Percentiles rank a stretch among this genome's conserved stretches.
These are phyloP conservation scores for Kryptolebias ocellatus DNA, from an alignment of 2,797 vertebrate genomes.

Conservation along the genomic window DNA sequence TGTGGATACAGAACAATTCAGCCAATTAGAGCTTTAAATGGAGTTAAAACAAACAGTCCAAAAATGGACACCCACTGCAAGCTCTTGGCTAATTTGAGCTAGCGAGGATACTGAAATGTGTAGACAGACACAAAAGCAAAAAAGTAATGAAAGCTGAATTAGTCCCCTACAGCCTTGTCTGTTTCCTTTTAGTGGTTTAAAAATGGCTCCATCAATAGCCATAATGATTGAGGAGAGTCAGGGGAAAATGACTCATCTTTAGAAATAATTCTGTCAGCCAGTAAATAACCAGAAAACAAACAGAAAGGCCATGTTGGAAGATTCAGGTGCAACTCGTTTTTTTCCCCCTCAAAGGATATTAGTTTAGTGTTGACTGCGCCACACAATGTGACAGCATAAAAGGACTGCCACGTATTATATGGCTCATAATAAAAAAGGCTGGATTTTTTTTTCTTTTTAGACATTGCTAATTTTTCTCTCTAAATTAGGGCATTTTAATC, in stretches of 20 bases:
- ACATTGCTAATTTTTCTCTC: neutral
- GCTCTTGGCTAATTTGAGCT: conserved; percentile 33
- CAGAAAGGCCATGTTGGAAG: neutral
- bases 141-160: conserved; percentile 28
- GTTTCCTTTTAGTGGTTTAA: conserved; percentile 35
- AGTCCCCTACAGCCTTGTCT: conserved; percentile 30
- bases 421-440: neutral
- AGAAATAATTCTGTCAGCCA: conserved; percentile 34
- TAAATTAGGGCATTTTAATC: neutral
- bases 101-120: conserved; percentile 28
- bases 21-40: conserved; percentile 23
- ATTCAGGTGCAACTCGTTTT: conserved; percentile 2
- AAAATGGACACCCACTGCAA: conserved; percentile 44
- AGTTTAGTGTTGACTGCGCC: conserved; percentile 4
- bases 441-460: neutral
- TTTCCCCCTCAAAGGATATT: conserved; percentile 3
- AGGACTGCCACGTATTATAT: neutral
- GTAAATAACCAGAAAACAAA: conserved; percentile 24
- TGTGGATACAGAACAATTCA: conserved; percentile 27
- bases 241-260: conserved; percentile 37
- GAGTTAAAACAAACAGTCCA: conserved; percentile 26
- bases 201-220: conserved; percentile 31
- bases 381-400: conserved; percentile 5
- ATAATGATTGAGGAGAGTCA: conserved; percentile 35
- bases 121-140: conserved; percentile 21